Evolutionary conservation across 2,113 vertebrate species (phyloP).

Genomic region (Dicerorhinus sumatrensis): DNA sequence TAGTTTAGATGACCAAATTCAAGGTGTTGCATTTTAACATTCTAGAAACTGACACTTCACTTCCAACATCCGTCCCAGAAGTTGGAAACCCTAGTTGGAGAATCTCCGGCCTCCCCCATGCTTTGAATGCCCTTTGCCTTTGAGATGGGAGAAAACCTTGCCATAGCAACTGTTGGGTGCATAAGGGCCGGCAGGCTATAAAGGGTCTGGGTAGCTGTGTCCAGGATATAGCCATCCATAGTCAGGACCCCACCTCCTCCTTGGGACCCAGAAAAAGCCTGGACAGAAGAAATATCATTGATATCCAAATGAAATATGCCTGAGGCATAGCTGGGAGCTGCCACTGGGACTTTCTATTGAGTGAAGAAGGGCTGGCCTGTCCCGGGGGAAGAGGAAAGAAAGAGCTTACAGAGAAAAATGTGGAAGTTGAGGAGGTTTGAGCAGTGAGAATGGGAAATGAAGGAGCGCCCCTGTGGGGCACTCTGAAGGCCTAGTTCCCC

Average conservation of each 20-base stretch:
- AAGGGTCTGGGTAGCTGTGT: neutral
- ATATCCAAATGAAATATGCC: neutral
- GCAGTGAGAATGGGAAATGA: neutral
- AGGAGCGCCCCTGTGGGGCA: neutral
- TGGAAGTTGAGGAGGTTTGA: neutral
- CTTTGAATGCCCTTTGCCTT: neutral
- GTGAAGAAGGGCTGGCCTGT: neutral
- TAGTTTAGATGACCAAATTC: neutral
- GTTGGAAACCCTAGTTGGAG: neutral
- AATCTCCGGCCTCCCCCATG: neutral
- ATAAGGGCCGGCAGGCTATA: accelerated
- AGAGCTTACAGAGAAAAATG: neutral
- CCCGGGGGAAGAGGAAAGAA: neutral
- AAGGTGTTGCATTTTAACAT: neutral
- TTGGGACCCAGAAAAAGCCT: neutral
- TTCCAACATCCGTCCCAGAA: neutral
- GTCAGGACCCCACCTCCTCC: neutral
- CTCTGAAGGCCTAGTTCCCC: neutral
- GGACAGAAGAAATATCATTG: neutral
- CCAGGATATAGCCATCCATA: neutral
- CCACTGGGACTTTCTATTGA: neutral
- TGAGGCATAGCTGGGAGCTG: neutral
- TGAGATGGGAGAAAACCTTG: neutral
- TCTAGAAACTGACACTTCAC: neutral
- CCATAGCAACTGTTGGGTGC: neutral